These are phyloP conservation scores for Gymnopithys bicolor DNA, from an alignment of 2,797 vertebrate species.

Conservation along the genomic window DNA sequence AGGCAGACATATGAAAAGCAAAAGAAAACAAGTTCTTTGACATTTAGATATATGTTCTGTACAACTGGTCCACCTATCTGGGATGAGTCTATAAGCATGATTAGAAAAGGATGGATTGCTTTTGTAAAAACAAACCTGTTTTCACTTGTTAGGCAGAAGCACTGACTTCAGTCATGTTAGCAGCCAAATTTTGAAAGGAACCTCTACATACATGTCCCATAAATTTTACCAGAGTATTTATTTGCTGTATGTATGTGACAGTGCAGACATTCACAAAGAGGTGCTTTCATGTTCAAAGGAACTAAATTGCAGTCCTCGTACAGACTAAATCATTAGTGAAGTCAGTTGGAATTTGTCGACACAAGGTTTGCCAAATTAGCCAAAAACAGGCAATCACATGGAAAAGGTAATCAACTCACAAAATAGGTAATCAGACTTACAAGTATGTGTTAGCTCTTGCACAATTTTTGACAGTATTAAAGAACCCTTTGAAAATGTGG, in stretches of 20 bases:
- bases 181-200: background rate
- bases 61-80: background rate
- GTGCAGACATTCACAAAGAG: background rate
- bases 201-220: background rate
- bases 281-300: constrained; percentile 11
- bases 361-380: constrained; percentile 33
- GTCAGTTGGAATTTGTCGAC: background rate
- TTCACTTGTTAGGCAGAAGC: background rate
- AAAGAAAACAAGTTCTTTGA: background rate
- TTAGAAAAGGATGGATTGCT: background rate
- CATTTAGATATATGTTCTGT: background rate
- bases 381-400: constrained; percentile 11
- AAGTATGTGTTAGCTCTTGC: background rate
- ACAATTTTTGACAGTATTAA: background rate
- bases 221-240: background rate
- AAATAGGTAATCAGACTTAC: constrained; percentile 32
- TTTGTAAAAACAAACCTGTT: background rate
- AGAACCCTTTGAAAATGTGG: background rate
- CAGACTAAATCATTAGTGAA: background rate
- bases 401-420: constrained; percentile 42
- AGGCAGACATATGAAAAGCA: background rate
- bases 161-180: background rate
- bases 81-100: background rate
- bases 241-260: background rate
- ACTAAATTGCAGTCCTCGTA: constrained; percentile 13